A percentile compares a stretch with the other conserved stretches of the same genome.
Evolutionary conservation across 2,113 vertebrate species (phyloP).

Genomic region (Mormyrus iriodes): DNA sequence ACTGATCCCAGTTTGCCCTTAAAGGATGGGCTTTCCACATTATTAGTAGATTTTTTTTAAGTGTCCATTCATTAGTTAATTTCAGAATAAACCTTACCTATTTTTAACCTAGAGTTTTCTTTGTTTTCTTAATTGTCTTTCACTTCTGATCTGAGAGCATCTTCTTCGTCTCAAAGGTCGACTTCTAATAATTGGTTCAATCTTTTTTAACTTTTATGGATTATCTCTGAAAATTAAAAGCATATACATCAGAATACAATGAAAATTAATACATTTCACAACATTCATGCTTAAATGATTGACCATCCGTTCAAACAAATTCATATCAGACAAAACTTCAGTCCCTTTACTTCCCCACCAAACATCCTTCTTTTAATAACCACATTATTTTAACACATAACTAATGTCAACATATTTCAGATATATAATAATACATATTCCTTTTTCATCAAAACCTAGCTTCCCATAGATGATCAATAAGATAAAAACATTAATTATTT

Average conservation of each 20-base stretch:
- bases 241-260: neutral
- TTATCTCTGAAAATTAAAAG: neutral
- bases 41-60: neutral
- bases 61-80: neutral
- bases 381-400: neutral
- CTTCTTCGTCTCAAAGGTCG: neutral
- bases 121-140: neutral
- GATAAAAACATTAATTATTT: neutral
- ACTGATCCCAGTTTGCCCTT: neutral
- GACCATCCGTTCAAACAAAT: neutral
- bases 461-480: neutral
- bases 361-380: neutral
- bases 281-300: neutral
- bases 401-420: neutral
- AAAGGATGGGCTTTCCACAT: neutral
- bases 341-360: neutral
- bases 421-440: neutral
- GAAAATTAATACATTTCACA: neutral
- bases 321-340: neutral
- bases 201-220: neutral
- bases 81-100: neutral
- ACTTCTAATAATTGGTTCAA: neutral
- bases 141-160: neutral
- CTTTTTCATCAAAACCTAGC: neutral
- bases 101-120: neutral